Percentiles rank a stretch among this genome's conserved stretches.
These are phyloP conservation scores for Noctua fimbriata DNA, from an alignment of 2,888 invertebrate species.

Conservation along the genomic window DNA sequence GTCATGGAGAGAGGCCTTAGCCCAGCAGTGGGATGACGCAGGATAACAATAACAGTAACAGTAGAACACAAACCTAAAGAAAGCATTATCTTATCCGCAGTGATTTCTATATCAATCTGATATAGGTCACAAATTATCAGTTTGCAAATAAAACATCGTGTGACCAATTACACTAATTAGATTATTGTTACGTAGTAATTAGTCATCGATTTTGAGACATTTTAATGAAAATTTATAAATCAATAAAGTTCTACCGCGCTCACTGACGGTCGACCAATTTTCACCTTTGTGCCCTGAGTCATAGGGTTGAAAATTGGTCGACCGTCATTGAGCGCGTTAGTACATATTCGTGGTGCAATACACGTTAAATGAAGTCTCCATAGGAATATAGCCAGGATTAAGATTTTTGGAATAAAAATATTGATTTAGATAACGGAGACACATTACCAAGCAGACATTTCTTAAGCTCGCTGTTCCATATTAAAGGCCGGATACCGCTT, in stretches of 20 bases:
- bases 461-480: background rate
- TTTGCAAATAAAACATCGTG: slow-evolving; percentile 18
- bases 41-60: no score
- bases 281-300: background rate
- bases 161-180: slow-evolving; percentile 20
- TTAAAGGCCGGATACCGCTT: background rate
- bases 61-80: slow-evolving; percentile 13
- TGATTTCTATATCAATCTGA: slow-evolving; percentile 21
- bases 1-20: no score
- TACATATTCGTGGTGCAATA: slow-evolving; percentile 4
- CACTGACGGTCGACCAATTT: background rate
- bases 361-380: slow-evolving; percentile 11
- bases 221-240: slow-evolving; percentile 1
- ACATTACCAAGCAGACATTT: background rate
- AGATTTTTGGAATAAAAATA: background rate
- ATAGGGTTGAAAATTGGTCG: no score
- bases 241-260: background rate
- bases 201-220: slow-evolving; percentile 19
- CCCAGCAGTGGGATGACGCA: no score
- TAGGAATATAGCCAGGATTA: slow-evolving; percentile 43
- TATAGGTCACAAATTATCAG: slow-evolving; percentile 45
- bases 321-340: background rate
- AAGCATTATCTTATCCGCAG: slow-evolving; percentile 51
- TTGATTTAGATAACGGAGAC: background rate
- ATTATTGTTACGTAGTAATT: slow-evolving; percentile 1